Percentiles rank a stretch among this genome's conserved stretches.
phyloP scores from a whole-genome alignment of 2,113 vertebrate species.

The Cheilinus undulatus region DNA sequence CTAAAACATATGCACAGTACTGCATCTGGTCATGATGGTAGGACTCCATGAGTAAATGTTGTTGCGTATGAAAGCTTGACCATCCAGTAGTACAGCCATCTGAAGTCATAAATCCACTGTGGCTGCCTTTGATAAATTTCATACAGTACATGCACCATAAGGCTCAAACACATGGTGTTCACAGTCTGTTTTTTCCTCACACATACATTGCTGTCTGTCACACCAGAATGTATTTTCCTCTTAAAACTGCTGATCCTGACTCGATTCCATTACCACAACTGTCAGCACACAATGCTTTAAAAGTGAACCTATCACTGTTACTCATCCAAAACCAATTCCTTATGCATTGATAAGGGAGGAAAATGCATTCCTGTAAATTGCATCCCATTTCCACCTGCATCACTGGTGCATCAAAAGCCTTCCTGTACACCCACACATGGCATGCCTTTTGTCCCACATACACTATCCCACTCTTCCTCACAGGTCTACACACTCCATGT shows the following conservation, averaged over 20 bases:
- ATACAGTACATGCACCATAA: not conserved
- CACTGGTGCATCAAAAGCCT: not conserved
- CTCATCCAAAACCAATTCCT: not conserved
- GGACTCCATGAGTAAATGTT: not conserved
- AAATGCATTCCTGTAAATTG: conserved; percentile 4
- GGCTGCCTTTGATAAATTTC: not conserved
- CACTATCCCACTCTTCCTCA: not conserved
- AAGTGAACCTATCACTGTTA: not conserved
- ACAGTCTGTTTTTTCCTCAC: not conserved
- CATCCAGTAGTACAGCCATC: not conserved
- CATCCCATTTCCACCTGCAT: not conserved
- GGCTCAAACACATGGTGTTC: not conserved
- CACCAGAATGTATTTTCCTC: not conserved
- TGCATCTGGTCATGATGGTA: not conserved
- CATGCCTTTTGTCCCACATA: not conserved
- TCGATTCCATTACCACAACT: not conserved
- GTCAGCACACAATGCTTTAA: not conserved
- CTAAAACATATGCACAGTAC: no score
- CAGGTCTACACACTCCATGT: not conserved
- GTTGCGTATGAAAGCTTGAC: not conserved
- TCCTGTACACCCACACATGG: not conserved
- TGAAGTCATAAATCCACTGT: not conserved
- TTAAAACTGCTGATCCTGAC: not conserved
- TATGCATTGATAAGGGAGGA: not conserved
- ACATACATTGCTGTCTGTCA: not conserved